Conservation (phyloP, 2,797 vertebrate species). For the Nothura maculosa region DNA sequence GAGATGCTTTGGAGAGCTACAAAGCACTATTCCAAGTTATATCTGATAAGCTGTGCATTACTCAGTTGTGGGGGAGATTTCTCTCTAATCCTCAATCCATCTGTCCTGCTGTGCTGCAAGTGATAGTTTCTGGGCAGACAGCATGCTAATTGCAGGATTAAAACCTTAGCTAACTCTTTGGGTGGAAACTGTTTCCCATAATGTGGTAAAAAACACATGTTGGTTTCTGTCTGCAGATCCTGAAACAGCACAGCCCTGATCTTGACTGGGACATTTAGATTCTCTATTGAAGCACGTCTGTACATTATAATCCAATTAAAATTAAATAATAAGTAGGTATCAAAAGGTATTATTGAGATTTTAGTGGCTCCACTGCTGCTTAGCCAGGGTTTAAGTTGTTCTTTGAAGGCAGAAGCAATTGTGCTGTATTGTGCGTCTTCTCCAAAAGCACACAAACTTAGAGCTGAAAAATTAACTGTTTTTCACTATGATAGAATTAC, state of each 20-base stretch:
- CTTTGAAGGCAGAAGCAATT: conserved; percentile 38
- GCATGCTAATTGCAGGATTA: conserved; percentile 70
- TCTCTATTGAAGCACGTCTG: conserved; percentile 4
- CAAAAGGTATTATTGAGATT: conserved; percentile 44
- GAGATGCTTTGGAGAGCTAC: conserved; percentile 18
- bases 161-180: conserved; percentile 65
- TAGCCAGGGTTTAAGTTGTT: conserved; percentile 4
- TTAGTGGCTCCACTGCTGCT: conserved; percentile 40
- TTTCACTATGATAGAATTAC: background rate
- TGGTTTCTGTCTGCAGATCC: conserved; percentile 32
- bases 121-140: conserved; percentile 67
- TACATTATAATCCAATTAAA: conserved; percentile 44
- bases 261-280: background rate
- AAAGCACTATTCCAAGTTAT: conserved; percentile 26
- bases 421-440: background rate
- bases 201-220: conserved; percentile 61
- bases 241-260: conserved; percentile 9
- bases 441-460: background rate
- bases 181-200: conserved; percentile 66
- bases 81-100: conserved; percentile 60
- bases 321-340: conserved; percentile 54
- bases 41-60: conserved; percentile 40
- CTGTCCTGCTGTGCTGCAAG: conserved; percentile 47
- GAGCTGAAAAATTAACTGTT: background rate
- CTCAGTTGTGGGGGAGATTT: conserved; percentile 27